Conservation (phyloP, 1,140 invertebrate genomes). For the Cryptotermes secundus region DNA sequence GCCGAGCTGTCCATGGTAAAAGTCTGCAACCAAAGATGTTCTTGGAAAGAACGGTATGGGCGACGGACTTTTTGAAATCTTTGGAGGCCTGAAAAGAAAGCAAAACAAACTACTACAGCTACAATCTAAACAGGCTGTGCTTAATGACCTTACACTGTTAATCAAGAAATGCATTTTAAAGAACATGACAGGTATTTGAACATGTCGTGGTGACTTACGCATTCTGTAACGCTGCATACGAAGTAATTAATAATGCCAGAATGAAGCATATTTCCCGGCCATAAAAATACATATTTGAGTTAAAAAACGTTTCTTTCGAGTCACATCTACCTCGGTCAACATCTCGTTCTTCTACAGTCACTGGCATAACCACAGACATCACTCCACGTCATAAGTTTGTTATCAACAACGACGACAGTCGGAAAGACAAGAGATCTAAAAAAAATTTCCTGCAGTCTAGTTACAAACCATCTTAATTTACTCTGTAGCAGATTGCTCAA, state of each 20-base stretch:
- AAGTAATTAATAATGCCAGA: conserved; percentile 49
- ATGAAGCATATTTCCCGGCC: conserved; percentile 50
- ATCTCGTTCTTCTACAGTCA: conserved; percentile 30
- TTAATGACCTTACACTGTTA: neutral
- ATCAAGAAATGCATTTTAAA: neutral
- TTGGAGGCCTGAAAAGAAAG: conserved; percentile 61
- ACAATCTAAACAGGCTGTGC: neutral
- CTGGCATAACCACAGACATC: conserved; percentile 32
- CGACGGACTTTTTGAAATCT: conserved; percentile 62
- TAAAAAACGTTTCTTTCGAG: conserved; percentile 15
- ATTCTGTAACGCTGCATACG: conserved; percentile 51
- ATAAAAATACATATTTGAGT: conserved; percentile 49
- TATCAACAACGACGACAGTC: neutral
- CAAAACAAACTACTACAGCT: conserved; percentile 37
- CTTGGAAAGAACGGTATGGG: conserved; percentile 68
- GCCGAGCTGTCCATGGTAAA: conserved; percentile 68
- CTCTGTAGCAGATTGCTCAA: too few relatives aligned
- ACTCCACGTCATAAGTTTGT: conserved; percentile 34
- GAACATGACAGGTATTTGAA: neutral
- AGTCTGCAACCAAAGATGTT: conserved; percentile 65
- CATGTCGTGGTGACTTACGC: conserved; percentile 46
- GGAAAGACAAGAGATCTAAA: neutral
- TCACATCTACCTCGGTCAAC: neutral
- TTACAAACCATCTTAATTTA: neutral
- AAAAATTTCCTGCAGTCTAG: neutral